Conservation (phyloP, 2,888 invertebrate species). For the Invenusta paracnida region DNA sequence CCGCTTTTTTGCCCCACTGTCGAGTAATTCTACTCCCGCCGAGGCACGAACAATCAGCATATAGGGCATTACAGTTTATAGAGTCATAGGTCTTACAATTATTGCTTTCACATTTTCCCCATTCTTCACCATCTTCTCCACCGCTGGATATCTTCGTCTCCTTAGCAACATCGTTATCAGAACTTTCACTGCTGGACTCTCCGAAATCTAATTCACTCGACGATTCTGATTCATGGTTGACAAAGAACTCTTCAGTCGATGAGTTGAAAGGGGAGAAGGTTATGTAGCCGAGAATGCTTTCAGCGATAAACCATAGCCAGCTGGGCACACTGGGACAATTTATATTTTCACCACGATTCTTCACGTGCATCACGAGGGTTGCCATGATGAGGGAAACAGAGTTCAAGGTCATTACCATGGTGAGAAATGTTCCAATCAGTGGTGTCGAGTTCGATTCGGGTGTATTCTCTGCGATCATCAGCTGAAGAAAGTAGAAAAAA, state of each 20-base stretch:
- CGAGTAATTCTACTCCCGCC: no score
- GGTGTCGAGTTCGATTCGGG: slow-evolving; percentile 59
- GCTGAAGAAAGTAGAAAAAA: slow-evolving; percentile 59
- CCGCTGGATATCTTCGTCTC: background rate
- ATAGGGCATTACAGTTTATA: background rate
- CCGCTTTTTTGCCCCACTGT: background rate
- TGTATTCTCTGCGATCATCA: slow-evolving; percentile 60
- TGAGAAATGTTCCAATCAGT: slow-evolving; percentile 56
- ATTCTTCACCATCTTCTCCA: background rate
- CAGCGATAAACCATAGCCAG: slow-evolving; percentile 51
- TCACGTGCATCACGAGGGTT: slow-evolving; percentile 58
- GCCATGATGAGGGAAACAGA: slow-evolving; percentile 58
- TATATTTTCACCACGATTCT: slow-evolving; percentile 52
- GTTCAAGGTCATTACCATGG: slow-evolving; percentile 59
- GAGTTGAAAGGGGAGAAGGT: slow-evolving; percentile 46
- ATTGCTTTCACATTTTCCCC: no score
- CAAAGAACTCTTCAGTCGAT: background rate
- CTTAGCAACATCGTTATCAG: no score
- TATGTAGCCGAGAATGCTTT: slow-evolving; percentile 51
- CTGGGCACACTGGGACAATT: slow-evolving; percentile 53
- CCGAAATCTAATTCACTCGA: background rate
- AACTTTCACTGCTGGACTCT: background rate
- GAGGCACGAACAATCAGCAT: no score
- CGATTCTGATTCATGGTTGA: background rate
- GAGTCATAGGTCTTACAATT: background rate